phyloP scores from a whole-genome alignment of 2,797 vertebrate species.

The Brachyalestes nurse region DNA sequence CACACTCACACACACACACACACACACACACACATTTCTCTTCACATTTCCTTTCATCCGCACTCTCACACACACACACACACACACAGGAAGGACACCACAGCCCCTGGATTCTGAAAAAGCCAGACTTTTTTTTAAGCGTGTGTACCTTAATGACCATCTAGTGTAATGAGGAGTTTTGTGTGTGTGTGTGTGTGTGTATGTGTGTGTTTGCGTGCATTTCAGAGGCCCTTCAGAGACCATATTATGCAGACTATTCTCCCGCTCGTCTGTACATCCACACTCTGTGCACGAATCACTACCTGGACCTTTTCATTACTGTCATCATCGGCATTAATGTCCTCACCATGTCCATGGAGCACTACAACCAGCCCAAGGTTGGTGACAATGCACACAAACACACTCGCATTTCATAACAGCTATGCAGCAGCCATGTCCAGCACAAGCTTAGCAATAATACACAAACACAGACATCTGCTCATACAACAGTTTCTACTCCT shows the following conservation, averaged over 20 bases:
- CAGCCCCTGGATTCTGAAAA: neutral
- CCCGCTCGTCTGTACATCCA: constrained; percentile 87
- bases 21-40: constrained; percentile 52
- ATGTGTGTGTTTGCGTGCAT: constrained; percentile 16
- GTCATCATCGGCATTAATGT: constrained; percentile 96
- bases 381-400: constrained; percentile 26
- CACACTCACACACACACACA: constrained; percentile 1
- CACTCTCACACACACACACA: constrained; percentile 52
- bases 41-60: constrained; percentile 33
- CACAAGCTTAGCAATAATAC: neutral
- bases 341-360: constrained; percentile 98
- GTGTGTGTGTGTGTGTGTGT: constrained; percentile 29
- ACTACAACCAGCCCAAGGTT: constrained; percentile 94
- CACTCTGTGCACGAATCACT: constrained; percentile 92
- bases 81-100: constrained; percentile 68
- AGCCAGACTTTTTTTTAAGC: constrained; percentile 62
- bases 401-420: neutral
- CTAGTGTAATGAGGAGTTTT: constrained; percentile 29
- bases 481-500: no score
- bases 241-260: constrained; percentile 92
- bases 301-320: constrained; percentile 97
- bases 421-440: neutral
- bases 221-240: constrained; percentile 89
- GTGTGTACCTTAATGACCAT: constrained; percentile 44
- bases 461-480: neutral